These are phyloP conservation scores for Pachydiplax longipennis DNA, from an alignment of 2,888 invertebrate genomes.

Conservation along the genomic window DNA sequence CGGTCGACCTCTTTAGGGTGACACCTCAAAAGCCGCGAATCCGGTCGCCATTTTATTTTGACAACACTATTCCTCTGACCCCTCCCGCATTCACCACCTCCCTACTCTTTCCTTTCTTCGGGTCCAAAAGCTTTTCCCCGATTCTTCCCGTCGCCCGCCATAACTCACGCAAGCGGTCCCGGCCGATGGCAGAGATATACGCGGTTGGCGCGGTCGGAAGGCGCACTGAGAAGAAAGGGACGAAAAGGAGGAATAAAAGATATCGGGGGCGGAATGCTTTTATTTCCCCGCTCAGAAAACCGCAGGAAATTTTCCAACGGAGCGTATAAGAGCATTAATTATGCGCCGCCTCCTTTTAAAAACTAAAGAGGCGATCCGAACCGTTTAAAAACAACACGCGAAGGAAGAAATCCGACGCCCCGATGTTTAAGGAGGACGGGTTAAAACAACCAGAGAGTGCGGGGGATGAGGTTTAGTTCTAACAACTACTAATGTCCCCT, in stretches of 20 bases:
- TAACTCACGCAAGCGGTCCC: conserved; percentile 25
- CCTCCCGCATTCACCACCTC: not conserved
- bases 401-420: too few relatives aligned
- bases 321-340: too few relatives aligned
- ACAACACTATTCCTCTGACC: not conserved
- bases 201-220: not conserved
- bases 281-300: too few relatives aligned
- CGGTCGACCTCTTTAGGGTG: not conserved
- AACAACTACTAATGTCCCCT: too few relatives aligned
- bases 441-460: too few relatives aligned
- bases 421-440: too few relatives aligned
- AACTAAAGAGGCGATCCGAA: too few relatives aligned
- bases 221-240: not conserved
- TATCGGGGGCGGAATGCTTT: not conserved
- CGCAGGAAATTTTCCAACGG: too few relatives aligned
- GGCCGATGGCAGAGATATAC: conserved; percentile 40
- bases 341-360: too few relatives aligned
- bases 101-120: not conserved
- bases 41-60: not conserved
- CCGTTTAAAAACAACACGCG: too few relatives aligned
- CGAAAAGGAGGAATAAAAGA: not conserved
- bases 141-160: conserved; percentile 30
- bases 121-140: not conserved
- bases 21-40: not conserved
- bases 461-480: too few relatives aligned